phyloP scores from a whole-genome alignment of 2,888 invertebrate species.

The Chrysotoxum bicinctum region DNA sequence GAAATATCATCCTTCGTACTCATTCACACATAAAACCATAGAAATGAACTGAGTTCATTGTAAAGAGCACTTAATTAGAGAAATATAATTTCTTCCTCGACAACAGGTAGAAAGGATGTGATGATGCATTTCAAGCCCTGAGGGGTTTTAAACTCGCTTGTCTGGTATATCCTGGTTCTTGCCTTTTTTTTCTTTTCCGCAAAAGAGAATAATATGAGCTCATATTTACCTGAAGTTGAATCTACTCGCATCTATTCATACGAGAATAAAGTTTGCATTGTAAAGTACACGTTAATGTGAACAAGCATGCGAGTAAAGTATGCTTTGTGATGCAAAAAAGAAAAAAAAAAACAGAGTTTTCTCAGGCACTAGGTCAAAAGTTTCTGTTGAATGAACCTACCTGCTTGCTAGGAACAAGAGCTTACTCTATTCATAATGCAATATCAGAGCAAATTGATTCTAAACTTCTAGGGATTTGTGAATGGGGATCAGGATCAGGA shows the following conservation, averaged over 20 bases:
- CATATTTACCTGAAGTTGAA: conserved; percentile 7
- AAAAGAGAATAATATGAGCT: not conserved
- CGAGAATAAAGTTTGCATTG: conserved; percentile 26
- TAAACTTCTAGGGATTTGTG: conserved; percentile 2
- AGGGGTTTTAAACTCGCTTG: not conserved
- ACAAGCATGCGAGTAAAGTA: conserved; percentile 31
- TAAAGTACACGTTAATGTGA: conserved; percentile 29
- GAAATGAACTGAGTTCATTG: conserved; percentile 25
- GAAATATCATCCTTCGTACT: conserved; percentile 18
- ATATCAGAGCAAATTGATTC: conserved; percentile 9
- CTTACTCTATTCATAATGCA: not conserved
- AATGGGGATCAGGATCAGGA: not conserved
- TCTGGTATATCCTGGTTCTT: conserved; percentile 12
- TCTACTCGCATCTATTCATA: conserved; percentile 30
- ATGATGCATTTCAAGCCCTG: conserved; percentile 17
- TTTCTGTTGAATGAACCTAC: conserved; percentile 29
- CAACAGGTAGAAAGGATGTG: conserved; percentile 37
- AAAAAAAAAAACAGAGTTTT: conserved; percentile 43
- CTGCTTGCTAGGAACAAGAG: not conserved
- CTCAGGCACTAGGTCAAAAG: conserved; percentile 66
- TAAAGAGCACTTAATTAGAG: conserved; percentile 37
- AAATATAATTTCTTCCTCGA: conserved; percentile 25
- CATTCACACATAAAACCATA: conserved; percentile 9
- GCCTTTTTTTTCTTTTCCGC: not conserved
- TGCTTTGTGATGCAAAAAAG: conserved; percentile 4